Percentiles rank a stretch among this genome's conserved stretches.
These are phyloP conservation scores for Enteromius radiatus DNA, from an alignment of 2,797 vertebrate species.

Conservation along the genomic window DNA sequence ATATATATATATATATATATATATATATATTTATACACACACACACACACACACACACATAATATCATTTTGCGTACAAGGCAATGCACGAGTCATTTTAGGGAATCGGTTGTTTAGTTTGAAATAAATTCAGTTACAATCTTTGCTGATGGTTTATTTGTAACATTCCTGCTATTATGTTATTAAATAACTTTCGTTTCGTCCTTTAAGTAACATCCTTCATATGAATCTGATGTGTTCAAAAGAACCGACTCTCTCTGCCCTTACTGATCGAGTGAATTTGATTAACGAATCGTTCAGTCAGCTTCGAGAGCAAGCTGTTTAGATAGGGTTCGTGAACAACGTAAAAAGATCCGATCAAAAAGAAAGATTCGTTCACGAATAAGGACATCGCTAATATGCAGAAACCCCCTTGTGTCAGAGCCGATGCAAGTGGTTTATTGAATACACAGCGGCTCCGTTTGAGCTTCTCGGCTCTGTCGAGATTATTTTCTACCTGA, in stretches of 20 bases:
- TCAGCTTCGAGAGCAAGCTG: background rate
- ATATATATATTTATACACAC: too few species aligned
- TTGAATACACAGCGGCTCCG: background rate
- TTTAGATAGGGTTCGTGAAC: background rate
- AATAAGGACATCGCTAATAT: background rate
- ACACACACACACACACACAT: too few species aligned
- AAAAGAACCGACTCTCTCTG: background rate
- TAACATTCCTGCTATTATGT: background rate
- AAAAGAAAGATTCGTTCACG: background rate
- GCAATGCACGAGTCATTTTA: background rate
- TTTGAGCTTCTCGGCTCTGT: background rate
- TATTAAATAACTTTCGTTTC: background rate
- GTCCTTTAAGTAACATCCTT: background rate
- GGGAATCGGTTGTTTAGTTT: background rate
- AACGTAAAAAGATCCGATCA: background rate
- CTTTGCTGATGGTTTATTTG: background rate
- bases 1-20: too few species aligned
- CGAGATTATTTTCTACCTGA: background rate
- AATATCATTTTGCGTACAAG: background rate
- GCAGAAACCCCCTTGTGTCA: background rate
- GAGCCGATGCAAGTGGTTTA: conserved; percentile 11
- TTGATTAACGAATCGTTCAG: background rate
- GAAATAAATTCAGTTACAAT: background rate
- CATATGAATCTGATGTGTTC: background rate
- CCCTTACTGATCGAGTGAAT: background rate